Conservation (phyloP, 1,140 invertebrate species). For the Panulirus ornatus region DNA sequence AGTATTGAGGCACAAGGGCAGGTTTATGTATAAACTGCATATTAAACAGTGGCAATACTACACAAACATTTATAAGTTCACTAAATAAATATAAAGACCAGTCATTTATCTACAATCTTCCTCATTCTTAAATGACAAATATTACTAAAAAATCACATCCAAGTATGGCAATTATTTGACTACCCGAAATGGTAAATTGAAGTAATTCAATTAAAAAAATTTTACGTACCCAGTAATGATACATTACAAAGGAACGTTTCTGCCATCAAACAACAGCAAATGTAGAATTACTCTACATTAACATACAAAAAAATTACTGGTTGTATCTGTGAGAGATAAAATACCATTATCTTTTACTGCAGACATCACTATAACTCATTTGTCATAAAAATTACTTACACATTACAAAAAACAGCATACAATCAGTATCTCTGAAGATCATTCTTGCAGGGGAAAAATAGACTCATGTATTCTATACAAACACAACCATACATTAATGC, state of each 20-base stretch:
- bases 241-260: neutral
- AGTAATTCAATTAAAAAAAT: neutral
- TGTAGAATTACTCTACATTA: neutral
- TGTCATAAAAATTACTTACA: neutral
- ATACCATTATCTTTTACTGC: neutral
- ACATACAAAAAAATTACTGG: neutral
- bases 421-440: neutral
- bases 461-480: neutral
- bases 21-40: neutral
- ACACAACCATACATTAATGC: neutral
- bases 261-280: neutral
- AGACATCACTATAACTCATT: neutral
- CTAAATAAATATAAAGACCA: neutral
- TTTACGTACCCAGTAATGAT: neutral
- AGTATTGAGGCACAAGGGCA: slow-evolving; percentile 6
- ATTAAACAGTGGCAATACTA: neutral
- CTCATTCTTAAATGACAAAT: neutral
- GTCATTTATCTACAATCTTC: neutral
- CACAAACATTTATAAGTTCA: neutral
- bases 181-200: neutral
- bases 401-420: neutral
- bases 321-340: neutral
- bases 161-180: neutral
- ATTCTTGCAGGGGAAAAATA: slow-evolving; percentile 7
- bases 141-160: neutral